Percentiles rank a stretch among this genome's conserved stretches.
These are phyloP conservation scores for Hydractinia echinata DNA, from an alignment of 30 jellyfish, hydroid and myxozoan species.

Conservation along the genomic window DNA sequence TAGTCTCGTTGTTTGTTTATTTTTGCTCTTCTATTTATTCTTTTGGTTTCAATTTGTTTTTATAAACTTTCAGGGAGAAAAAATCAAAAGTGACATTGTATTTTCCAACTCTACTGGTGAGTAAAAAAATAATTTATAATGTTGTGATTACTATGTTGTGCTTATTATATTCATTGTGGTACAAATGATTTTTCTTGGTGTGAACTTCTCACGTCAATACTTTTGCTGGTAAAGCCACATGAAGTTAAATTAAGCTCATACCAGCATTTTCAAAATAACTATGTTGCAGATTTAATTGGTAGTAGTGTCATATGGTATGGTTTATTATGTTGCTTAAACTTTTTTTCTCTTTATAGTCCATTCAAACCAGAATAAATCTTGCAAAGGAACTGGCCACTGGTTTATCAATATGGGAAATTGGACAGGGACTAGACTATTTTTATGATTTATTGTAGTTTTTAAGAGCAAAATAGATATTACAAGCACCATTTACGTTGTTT, in stretches of 20 bases:
- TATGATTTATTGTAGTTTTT: conserved; percentile 67
- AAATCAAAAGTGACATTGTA: conserved; percentile 34
- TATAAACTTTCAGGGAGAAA: conserved; percentile 21
- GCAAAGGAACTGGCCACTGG: conserved; percentile 98
- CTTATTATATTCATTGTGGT: too few relatives aligned
- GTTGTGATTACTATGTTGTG: too few relatives aligned
- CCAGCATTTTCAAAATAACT: too few relatives aligned
- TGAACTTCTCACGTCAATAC: too few relatives aligned
- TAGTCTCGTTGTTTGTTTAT: neutral
- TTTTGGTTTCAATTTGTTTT: conserved; percentile 1
- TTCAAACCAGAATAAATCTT: conserved; percentile 57
- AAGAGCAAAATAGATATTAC: neutral
- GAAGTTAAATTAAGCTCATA: too few relatives aligned
- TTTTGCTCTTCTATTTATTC: neutral
- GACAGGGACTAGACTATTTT: conserved; percentile 98
- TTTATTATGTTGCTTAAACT: too few relatives aligned
- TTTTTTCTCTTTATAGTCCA: conserved; percentile 49
- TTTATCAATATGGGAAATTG: conserved; percentile 97
- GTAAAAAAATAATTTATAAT: neutral
- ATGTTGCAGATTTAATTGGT: too few relatives aligned
- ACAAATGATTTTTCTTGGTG: too few relatives aligned
- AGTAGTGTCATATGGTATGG: too few relatives aligned
- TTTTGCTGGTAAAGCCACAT: too few relatives aligned
- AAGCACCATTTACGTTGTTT: neutral
- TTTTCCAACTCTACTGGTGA: conserved; percentile 79